Percentiles rank a stretch among this genome's conserved stretches.
phyloP scores from a whole-genome alignment of 1,140 invertebrate genomes.

The Drosophila santomea region DNA sequence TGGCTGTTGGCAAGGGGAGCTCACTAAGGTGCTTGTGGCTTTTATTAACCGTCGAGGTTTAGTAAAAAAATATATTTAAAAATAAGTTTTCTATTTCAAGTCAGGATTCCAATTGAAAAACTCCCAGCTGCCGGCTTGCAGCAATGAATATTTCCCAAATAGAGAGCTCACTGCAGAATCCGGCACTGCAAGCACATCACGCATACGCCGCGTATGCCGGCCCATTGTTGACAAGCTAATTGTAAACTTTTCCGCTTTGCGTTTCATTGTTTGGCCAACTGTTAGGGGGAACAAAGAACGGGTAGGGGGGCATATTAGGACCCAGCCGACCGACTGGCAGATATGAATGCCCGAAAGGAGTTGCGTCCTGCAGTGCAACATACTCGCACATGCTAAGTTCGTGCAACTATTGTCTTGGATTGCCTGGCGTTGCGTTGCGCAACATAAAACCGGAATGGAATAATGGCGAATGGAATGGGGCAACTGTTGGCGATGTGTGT shows the following conservation, averaged over 20 bases:
- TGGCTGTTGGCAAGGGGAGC: background rate
- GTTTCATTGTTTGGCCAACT: constrained; percentile 32
- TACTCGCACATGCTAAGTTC: constrained; percentile 43
- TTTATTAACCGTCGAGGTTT: constrained; percentile 18
- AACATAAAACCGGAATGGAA: constrained; percentile 34
- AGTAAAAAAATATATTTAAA: constrained; percentile 12
- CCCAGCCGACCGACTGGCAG: constrained; percentile 30
- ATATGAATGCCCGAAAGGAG: constrained; percentile 44
- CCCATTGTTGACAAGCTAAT: constrained; percentile 72
- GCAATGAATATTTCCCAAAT: background rate
- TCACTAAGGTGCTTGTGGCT: constrained; percentile 7
- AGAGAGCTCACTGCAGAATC: background rate
- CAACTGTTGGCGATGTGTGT: constrained; percentile 65
- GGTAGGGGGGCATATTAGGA: constrained; percentile 34
- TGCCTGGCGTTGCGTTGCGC: constrained; percentile 34
- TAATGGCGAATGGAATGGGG: constrained; percentile 5
- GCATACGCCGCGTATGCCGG: constrained; percentile 47
- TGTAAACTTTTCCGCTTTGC: constrained; percentile 70
- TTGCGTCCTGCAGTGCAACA: constrained; percentile 19
- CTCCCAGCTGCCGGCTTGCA: background rate
- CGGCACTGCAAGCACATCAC: constrained; percentile 30
- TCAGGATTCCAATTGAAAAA: background rate
- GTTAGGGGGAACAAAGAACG: constrained; percentile 16
- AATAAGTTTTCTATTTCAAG: background rate
- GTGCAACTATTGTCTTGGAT: constrained; percentile 60